These are phyloP conservation scores for Chamaea fasciata DNA, from an alignment of 2,113 vertebrate genomes.

Conservation along the genomic window DNA sequence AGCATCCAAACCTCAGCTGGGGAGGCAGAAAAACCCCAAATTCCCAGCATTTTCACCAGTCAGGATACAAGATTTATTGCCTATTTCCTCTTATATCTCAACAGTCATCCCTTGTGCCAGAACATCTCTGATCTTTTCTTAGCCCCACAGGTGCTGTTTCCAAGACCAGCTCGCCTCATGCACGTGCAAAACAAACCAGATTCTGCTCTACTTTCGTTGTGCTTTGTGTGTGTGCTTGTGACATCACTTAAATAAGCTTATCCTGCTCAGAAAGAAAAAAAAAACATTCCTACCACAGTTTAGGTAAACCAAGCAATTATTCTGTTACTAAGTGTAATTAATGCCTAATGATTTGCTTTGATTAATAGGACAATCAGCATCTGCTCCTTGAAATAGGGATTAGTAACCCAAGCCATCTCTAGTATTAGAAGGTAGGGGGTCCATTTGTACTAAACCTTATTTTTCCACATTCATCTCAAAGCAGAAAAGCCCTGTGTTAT, in stretches of 20 bases:
- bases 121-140: neutral
- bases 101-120: neutral
- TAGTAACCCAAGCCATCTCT: conserved; percentile 77
- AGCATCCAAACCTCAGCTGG: neutral
- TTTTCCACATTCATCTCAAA: conserved; percentile 52
- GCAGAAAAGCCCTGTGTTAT: neutral
- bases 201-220: neutral
- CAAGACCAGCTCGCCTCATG: neutral
- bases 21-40: accelerated
- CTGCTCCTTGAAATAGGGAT: conserved; percentile 69
- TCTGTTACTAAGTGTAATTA: conserved; percentile 66
- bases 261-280: conserved; percentile 23
- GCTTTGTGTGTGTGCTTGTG: neutral
- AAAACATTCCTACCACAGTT: conserved; percentile 45
- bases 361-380: conserved; percentile 77
- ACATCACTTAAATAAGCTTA: conserved; percentile 55
- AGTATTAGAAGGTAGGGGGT: conserved; percentile 63
- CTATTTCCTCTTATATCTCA: neutral
- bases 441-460: conserved; percentile 70
- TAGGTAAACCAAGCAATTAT: conserved; percentile 71
- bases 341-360: conserved; percentile 70
- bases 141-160: neutral
- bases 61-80: neutral
- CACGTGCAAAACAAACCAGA: neutral
- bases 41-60: neutral